Evolutionary conservation across 1,140 invertebrate genomes (phyloP).

Genomic region (Pogonomyrmex barbatus): DNA sequence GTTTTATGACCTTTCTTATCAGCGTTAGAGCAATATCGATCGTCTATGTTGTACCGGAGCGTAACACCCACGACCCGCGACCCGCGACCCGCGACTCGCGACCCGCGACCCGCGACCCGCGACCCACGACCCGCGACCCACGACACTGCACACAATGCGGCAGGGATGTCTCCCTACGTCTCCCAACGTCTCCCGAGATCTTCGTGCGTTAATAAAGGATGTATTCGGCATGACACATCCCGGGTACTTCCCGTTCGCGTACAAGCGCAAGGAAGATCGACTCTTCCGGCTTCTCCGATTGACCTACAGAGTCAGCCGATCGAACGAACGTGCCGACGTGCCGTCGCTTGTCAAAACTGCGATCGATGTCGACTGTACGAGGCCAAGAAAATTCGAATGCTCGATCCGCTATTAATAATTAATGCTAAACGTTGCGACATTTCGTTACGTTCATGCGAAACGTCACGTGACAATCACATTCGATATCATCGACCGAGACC

Average conservation of each 20-base stretch:
- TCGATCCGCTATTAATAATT: background rate
- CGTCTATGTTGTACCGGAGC: constrained; percentile 36
- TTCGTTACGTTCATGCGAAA: background rate
- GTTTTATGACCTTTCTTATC: constrained; percentile 27
- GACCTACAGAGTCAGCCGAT: background rate
- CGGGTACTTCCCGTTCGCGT: background rate
- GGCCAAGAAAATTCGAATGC: background rate
- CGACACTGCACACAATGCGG: constrained; percentile 15
- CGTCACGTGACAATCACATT: background rate
- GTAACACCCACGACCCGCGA: constrained; percentile 25
- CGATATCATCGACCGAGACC: background rate
- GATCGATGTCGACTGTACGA: background rate
- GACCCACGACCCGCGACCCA: background rate
- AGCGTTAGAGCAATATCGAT: constrained; percentile 54
- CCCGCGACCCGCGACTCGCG: background rate
- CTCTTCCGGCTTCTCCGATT: constrained; percentile 12
- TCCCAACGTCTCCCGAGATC: background rate
- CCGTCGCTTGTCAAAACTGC: background rate
- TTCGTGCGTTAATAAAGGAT: background rate
- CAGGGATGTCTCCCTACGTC: background rate
- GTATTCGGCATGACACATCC: no score
- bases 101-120: background rate
- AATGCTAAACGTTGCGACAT: background rate
- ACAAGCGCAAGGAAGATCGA: constrained; percentile 1
- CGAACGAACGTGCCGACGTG: background rate